Percentiles rank a stretch among this genome's conserved stretches.
These are phyloP conservation scores for Rynchops niger DNA, from an alignment of 2,113 vertebrate genomes.

Conservation along the genomic window DNA sequence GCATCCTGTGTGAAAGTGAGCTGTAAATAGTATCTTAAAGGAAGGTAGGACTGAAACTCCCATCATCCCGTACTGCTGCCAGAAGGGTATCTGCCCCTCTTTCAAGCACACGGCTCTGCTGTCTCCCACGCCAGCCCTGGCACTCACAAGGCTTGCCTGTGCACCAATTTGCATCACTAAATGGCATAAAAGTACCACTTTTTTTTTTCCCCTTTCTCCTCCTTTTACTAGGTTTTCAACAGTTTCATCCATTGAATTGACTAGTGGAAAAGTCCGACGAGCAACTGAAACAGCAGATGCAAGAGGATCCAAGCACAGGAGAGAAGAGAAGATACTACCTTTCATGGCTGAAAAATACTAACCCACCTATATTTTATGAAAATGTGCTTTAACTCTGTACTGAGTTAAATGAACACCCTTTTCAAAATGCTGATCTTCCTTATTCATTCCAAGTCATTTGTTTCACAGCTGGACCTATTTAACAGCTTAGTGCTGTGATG, in stretches of 20 bases:
- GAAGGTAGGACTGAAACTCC: not conserved
- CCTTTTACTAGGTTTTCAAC: not conserved
- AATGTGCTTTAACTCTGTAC: not conserved
- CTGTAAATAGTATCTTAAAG: not conserved
- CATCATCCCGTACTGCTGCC: not conserved
- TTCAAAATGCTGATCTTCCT: not conserved
- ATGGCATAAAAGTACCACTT: not conserved
- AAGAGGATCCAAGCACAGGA: not conserved
- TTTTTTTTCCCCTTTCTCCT: accelerated
- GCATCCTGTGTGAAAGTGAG: not conserved
- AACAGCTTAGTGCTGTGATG: accelerated
- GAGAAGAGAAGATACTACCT: not conserved
- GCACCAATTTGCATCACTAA: not conserved
- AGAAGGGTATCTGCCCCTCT: not conserved
- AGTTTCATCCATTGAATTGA: not conserved
- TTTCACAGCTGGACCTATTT: not conserved
- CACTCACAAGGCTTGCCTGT: not conserved
- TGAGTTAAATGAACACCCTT: not conserved
- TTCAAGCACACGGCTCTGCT: not conserved
- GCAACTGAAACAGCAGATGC: not conserved
- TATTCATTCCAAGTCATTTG: not conserved
- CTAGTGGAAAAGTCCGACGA: not conserved
- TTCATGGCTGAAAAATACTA: not conserved
- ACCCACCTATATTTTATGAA: not conserved
- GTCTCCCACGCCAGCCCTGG: not conserved